phyloP scores from a whole-genome alignment of 2,888 invertebrate genomes.

The Heliconius erato region DNA sequence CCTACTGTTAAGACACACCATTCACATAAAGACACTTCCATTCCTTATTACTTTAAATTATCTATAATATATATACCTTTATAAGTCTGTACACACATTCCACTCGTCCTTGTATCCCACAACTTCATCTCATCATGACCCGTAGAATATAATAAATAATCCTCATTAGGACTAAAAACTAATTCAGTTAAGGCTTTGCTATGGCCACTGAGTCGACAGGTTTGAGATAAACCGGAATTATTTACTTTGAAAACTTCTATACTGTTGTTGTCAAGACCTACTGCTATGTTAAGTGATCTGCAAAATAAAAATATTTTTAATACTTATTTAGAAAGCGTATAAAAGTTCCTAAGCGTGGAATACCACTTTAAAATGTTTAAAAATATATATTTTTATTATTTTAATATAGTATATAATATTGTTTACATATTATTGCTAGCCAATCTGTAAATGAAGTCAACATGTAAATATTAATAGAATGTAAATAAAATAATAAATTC shows the following conservation, averaged over 20 bases:
- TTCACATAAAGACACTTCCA: too few species aligned
- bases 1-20: too few species aligned
- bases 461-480: background rate
- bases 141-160: slow-evolving; percentile 86
- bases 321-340: too few species aligned
- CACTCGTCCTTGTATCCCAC: slow-evolving; percentile 87
- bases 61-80: slow-evolving; percentile 62
- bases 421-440: background rate
- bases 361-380: too few species aligned
- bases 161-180: slow-evolving; percentile 85
- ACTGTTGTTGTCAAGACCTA: slow-evolving; percentile 69
- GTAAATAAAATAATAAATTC: background rate
- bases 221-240: slow-evolving; percentile 62
- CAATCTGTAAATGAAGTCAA: too few species aligned
- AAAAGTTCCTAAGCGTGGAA: too few species aligned
- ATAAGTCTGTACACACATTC: slow-evolving; percentile 70
- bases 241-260: slow-evolving; percentile 77
- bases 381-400: background rate
- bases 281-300: slow-evolving; percentile 74
- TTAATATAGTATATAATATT: background rate
- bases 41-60: too few species aligned
- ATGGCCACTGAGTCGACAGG: slow-evolving; percentile 80
- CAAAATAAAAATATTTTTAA: slow-evolving; percentile 40
- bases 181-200: slow-evolving; percentile 82
- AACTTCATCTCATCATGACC: slow-evolving; percentile 86